phyloP scores from a whole-genome alignment of 2,797 vertebrate genomes.

The Serranus cabrilla region DNA sequence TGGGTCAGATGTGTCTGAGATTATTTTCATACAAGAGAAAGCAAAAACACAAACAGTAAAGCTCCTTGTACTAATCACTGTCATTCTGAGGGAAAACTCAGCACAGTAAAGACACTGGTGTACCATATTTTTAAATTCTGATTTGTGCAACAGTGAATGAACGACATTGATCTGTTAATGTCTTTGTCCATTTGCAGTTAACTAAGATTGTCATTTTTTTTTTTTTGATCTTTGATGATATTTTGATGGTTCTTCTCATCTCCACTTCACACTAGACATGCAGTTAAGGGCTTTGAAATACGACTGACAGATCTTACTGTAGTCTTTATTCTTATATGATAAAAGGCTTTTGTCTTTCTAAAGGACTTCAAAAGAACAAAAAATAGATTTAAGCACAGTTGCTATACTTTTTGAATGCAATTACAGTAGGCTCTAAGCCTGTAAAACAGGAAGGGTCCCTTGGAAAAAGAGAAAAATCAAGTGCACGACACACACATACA shows the following conservation, averaged over 20 bases:
- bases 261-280: slow-evolving; percentile 2
- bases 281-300: slow-evolving; percentile 4
- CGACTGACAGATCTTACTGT: slow-evolving; percentile 1
- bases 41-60: slow-evolving; percentile 9
- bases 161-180: background rate
- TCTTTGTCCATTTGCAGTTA: background rate
- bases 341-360: background rate
- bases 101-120: background rate
- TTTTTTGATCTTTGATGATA: background rate
- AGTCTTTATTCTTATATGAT: background rate
- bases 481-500: slow-evolving; percentile 2
- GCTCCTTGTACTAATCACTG: background rate
- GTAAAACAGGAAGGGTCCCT: background rate
- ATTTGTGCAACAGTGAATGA: background rate
- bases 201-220: background rate
- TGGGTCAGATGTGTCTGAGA: slow-evolving; percentile 38
- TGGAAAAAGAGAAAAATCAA: background rate
- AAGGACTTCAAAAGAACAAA: slow-evolving; percentile 13
- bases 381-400: background rate
- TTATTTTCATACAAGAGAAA: slow-evolving; percentile 9
- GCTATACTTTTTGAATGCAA: background rate
- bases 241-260: background rate
- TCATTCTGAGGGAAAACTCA: slow-evolving; percentile 1
- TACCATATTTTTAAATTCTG: background rate
- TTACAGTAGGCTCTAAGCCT: background rate